Evolutionary conservation across 2,888 invertebrate species (phyloP), one percentile per base, ranked within the genome.

Genomic region (Drosophila anomalata): DNA sequence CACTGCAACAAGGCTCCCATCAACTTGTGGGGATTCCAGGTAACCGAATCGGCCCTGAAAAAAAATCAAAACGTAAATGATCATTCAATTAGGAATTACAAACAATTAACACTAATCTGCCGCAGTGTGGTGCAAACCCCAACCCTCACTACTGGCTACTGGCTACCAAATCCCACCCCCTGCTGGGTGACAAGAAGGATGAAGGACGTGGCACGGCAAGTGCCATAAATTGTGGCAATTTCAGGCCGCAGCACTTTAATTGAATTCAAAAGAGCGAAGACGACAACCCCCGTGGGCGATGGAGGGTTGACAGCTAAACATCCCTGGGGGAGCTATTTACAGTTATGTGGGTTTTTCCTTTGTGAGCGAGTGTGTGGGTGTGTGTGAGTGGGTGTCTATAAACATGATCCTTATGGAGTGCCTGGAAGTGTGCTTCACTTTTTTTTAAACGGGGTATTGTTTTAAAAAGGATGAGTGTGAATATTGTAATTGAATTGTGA

Each of bases 21-120:
- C 91, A 99, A 94, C 93, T 99, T 99, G 93, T 99, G 99, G 14
- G 99, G 99, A 93, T 99, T 99, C 99, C 99, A 99, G 48, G 99
- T 98, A 75, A 99, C 96, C 7, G 98, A 98, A 91, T 98, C 95
- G 67, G 97, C 97, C 89, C 98, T 98, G 93, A 8, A 93, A 93
- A 66, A 89, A 80, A 81, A 78, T 84, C 81, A 87, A 46, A 75
- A 55, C 60, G 54, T 76, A 72, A 71, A 62, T 90, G 79, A 79
- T 70, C 85, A 82, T 87, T 89, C 81, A 88, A 82, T 78, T 78
- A 87, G 89, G 89, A 90, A 90, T 90, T 90, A 89, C 83, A 87
- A 88, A 86, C 90, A 90, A 90, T 90, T 90, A 90, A 89, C 90
- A 89, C 86, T 84, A 89, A 89, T 80, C 85, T 84, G 67, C 69